Base-by-base conservation (phyloP, 2,113 vertebrate species). In the Trichechus manatus region DNA sequence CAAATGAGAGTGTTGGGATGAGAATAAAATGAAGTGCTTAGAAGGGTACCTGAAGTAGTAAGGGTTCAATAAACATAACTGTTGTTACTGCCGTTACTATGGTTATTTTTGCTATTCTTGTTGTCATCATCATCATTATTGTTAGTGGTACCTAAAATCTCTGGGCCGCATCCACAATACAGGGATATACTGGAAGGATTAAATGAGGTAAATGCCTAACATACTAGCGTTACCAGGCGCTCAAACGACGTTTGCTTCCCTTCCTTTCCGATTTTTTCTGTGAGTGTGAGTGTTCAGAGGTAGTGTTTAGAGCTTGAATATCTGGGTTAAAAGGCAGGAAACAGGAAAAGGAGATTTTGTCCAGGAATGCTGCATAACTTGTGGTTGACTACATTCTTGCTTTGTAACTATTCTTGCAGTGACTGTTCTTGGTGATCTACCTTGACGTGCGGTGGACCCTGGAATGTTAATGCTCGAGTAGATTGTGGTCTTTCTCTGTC, bases 161-260 rank as follows among this genome's bases (percentile, higher is more conserved):
- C 23, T 80, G 36, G 25, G 44, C 25, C 36, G 15, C 5, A 3
- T 33, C 3, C 0, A 0, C 5, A 4, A 14, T 20, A 2, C 3
- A 20, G 63, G 23, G 19, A 6, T 39, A 33, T 11, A 3, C 19
- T 8, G 0, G 20, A 9, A 75, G 0, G 47, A 77, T n/a, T 56
- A 11, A 80, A 42, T 50, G 31, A 59, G 25, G 14, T 19, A n/a
- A 14, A 72, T 14, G 11, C 42, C 29, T 31, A n/a, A 20, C 7
- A 15, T 63, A 22, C 9, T 42, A 33, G 22, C 36, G 53, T 50
- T 36, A 27, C 17, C 31, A 75, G 53, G n/a, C 4, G 20, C 0
- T 36, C 42, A 10, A 0, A 29, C 17, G 17, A 14, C 20, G 4
- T n/a, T 80, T 56, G 9, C 19, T 82, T 87, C 61, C 29, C 25